Base-by-base conservation (phyloP, 2,113 vertebrate genomes). In the Gopherus flavomarginatus region DNA sequence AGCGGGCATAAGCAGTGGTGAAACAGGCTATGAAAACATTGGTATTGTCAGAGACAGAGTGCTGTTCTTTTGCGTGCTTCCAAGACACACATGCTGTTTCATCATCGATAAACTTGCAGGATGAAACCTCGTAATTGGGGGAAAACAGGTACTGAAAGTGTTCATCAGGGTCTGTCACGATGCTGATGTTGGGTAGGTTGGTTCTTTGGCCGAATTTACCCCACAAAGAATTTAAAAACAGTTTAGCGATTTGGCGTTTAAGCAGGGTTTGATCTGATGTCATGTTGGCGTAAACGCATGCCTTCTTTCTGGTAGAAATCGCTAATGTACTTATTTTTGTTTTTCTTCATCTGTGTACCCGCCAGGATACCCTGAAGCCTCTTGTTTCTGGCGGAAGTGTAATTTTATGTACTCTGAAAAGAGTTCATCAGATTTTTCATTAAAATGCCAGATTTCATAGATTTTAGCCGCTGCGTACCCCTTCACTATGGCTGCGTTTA, bases 171-270 rank as follows among this genome's bases (percentile, higher is more conserved):
- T 89, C 85, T 85, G 53, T 85, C 35, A n/a, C 35, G 11, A 42
- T 0, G 0, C 5, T 38, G 1, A 0, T 81, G 2, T 54, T 78
- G 9, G 13, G 27, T 47, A 88, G 50, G 50, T 2, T 52, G 6
- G 12, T 83, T 31, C 9, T 2, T n/a, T 59, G 26, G 42, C 3
- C 1, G 9, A 22, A 19, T 81, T 85, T 50, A 50, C 27, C 13
- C 50, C 49, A 50, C 9, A n/a, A 5, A 47, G 1, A 69, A 29
- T 69, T 52, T 52, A 52, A 52, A 52, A 52, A 52, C 13, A 52
- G 50, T 52, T 52, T 52, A 52, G 14, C 14, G 5, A 52, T 52
- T 52, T 52, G 50, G 50, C 4, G 14, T 52, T 52, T 52, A 17
- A 42, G 14, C 50, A 52, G 1, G 1, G 0, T 12, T 82, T 10